Percentiles rank a stretch among this genome's conserved stretches.
Conservation (phyloP, 2,888 invertebrate species). For the Resseliella maxima region DNA sequence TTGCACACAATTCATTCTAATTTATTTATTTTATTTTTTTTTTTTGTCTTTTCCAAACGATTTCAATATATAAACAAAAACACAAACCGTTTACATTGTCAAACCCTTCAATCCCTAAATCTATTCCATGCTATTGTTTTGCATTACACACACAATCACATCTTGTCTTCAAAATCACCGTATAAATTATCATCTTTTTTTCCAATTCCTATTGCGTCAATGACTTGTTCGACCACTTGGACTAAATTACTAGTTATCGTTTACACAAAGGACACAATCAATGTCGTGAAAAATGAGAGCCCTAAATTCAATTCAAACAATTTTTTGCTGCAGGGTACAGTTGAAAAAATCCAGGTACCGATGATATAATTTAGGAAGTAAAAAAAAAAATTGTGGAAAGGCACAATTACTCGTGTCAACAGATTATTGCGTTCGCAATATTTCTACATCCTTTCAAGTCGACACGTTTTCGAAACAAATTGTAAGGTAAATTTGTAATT, state of each 20-base stretch:
- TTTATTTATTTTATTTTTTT: not conserved
- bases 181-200: not conserved
- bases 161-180: conserved; percentile 41
- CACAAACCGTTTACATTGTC: not conserved
- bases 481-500: conserved; percentile 37
- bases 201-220: not conserved
- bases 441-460: conserved; percentile 38
- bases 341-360: not conserved
- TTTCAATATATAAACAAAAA: not conserved
- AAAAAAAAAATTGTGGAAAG: not conserved
- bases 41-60: conserved; percentile 14
- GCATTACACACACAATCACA: conserved; percentile 12
- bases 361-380: not conserved
- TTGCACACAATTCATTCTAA: not conserved
- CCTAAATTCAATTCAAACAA: not conserved
- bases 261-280: conserved; percentile 51
- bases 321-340: not conserved
- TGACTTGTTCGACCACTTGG: conserved; percentile 34
- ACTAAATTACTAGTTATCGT: conserved; percentile 50
- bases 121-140: not conserved
- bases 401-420: conserved; percentile 51
- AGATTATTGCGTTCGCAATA: conserved; percentile 24
- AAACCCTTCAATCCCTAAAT: not conserved
- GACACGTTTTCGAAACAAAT: conserved; percentile 39
- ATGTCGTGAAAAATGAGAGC: not conserved